A percentile compares a stretch with the other conserved stretches of the same genome.
Conservation (phyloP, 2,797 vertebrate species). For the Pteropus rufus region DNA sequence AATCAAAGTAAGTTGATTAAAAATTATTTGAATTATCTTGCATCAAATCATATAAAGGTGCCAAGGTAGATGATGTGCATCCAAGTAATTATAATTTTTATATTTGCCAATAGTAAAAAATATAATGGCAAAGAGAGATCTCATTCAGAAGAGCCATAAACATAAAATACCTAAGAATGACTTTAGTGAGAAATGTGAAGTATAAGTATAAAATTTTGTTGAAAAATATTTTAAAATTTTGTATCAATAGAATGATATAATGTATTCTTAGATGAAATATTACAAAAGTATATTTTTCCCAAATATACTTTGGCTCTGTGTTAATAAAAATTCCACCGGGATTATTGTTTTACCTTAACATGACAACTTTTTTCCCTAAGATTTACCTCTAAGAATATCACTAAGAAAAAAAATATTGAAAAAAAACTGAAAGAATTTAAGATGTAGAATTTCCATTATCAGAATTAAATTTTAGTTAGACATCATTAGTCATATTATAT, state of each 20-base stretch:
- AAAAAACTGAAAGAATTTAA: neutral
- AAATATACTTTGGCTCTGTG: neutral
- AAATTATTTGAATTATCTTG: neutral
- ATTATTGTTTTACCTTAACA: constrained; percentile 13
- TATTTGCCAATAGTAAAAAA: neutral
- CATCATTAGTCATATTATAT: neutral
- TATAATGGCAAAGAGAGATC: neutral
- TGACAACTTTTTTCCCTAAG: neutral
- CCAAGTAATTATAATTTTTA: neutral
- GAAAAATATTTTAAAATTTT: constrained; percentile 9
- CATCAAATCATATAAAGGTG: neutral
- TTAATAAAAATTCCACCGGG: neutral
- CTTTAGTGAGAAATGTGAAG: neutral
- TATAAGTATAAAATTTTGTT: constrained; percentile 25
- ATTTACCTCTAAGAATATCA: neutral
- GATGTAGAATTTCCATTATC: neutral
- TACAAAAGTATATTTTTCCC: neutral
- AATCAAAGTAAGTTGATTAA: neutral
- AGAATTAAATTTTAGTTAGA: neutral
- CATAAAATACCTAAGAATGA: neutral
- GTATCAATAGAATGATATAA: neutral
- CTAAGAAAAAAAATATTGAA: neutral
- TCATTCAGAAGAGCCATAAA: neutral
- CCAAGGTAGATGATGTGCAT: neutral
- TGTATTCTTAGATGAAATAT: neutral